Evolutionary conservation across 2,797 vertebrate genomes (phyloP), one percentile per base, ranked within the genome.

Genomic region (Rachycentron canadum): DNA sequence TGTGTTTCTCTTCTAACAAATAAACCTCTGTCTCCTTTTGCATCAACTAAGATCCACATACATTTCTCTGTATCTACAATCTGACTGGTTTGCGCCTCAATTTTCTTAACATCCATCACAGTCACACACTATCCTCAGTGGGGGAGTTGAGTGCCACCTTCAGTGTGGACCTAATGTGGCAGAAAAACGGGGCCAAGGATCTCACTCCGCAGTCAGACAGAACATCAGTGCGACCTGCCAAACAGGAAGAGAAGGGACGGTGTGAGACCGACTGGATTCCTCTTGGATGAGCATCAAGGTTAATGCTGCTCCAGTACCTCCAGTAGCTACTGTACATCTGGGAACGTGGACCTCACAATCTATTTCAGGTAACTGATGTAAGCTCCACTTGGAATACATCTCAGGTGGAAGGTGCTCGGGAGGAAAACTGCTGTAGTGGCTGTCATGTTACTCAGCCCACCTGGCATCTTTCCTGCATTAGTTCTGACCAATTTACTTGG

Each of bases 181-280:
- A 87, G 90, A 88, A 90, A 92, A 91, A 90, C 0, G 36, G 60
- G 87, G 86, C 81, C 84, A 87, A 86, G 87, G 80, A 86, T 82
- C 83, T 82, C 9, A 61, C 69, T 88, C 77, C 63, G 77, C 67
- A 53, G 75, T 76, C 73, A 76, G 84, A 84, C 71, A 62, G 84
- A 88, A 69, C 78, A 72, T 78, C 82, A 55, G 75, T 5, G 72
- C 19, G 25, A 63, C 81, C 76, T 69, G 83, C 71, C 56, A 59
- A 68, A 68, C 81, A 71, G 73, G 1, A 38, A 72, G 82, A 58
- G 69, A 66, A 59, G 38, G 72, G 66, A 30, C 9, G 26, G 56
- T 5, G 21, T 59, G 59, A 45, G 60, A 68, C 62, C 58, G 63
- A 38, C 60, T 40, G 38, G 26, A 71, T 83, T 85, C 85, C 82